Evolutionary conservation across 1,140 invertebrate genomes (phyloP), one percentile per base, ranked within the genome.

Genomic region (Asobara japonica): DNA sequence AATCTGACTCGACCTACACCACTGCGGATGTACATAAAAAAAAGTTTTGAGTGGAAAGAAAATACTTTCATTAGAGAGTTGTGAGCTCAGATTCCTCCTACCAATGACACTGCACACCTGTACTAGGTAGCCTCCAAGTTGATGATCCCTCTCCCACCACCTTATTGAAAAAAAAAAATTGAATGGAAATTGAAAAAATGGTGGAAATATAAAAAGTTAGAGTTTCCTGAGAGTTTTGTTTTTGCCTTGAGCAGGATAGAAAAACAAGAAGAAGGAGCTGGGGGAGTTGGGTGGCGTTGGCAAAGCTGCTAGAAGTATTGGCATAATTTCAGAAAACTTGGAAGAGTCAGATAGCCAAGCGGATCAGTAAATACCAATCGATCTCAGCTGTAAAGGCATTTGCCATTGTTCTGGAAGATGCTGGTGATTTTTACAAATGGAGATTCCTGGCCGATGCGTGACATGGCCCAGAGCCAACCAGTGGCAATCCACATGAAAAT

Each of bases 251-350:
- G n/a, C n/a, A n/a, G n/a, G n/a, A n/a, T n/a, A n/a, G n/a, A n/a
- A n/a, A n/a, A n/a, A n/a, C n/a, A n/a, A n/a, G n/a, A n/a, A n/a
- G n/a, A n/a, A n/a, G n/a, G n/a, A n/a, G 8, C 36, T 8, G 18
- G 45, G 1, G 51, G 8, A 8, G 18, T 3, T 18, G 8, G 51
- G 51, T 56, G 25, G 25, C 51, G 25, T 56, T 25, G 51, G 51
- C 51, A 25, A 27, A 56, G 51, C 51, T 56, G 22, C 51, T 25
- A 56, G 22, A 56, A 56, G 51, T 56, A 56, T 56, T 56, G 51
- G 51, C 51, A 56, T 56, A 56, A 56, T 56, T 56, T 56, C 51
- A 56, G 51, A 56, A 56, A 56, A 56, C 20, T 56, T 25, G 13
- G 25, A 22, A 56, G 51, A 13, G 22, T 18, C 51, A 33, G 5